Evolutionary conservation across 2,113 vertebrate genomes (phyloP), one percentile per base, ranked within the genome.

Genomic region (Oncorhynchus masou): DNA sequence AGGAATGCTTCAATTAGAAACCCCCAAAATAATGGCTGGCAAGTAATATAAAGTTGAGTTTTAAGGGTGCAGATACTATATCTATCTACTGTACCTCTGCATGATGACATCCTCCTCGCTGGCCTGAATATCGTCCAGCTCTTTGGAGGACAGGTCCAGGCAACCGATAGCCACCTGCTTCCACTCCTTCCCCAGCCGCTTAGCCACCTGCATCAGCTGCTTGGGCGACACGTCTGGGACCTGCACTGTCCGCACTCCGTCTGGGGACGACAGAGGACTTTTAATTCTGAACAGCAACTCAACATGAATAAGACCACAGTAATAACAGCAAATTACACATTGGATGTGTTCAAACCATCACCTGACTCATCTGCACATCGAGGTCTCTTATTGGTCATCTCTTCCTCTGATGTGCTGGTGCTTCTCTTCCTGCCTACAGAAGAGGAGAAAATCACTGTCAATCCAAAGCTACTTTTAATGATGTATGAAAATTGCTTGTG

Each of bases 161-260:
- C 83, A 92, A 3, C 83, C 91, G 73, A 96, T 93, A 76, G 91
- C 94, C 2, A 94, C 84, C 71, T 94, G 87, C 75, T 92, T 88
- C 95, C 95, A 95, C 72, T 92, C 91, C 70, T 86, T 90, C 12
- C 93, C 95, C 22, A 95, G 87, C 16, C 78, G 81, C 80, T 85
- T 90, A 27, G 94, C 94, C 0, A 96, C 76, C 25, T 15, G 72
- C 85, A 95, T 89, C 70, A 96, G 90, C 87, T 95, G 91, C 7
- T 88, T 79, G 29, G 95, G 94, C 0, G 93, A 93, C 67, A 95
- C 75, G 3, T 84, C 24, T 66, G 5, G 59, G 79, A 48, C 60
- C 5, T 0, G 72, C 22, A 2, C 82, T 0, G 62, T 1, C 76
- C 84, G 85, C 2, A 48, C 4, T 25, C 84, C 92, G 59, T 89